Conservation (phyloP, 2,888 invertebrate species). For the Orthonevra nobilis region DNA sequence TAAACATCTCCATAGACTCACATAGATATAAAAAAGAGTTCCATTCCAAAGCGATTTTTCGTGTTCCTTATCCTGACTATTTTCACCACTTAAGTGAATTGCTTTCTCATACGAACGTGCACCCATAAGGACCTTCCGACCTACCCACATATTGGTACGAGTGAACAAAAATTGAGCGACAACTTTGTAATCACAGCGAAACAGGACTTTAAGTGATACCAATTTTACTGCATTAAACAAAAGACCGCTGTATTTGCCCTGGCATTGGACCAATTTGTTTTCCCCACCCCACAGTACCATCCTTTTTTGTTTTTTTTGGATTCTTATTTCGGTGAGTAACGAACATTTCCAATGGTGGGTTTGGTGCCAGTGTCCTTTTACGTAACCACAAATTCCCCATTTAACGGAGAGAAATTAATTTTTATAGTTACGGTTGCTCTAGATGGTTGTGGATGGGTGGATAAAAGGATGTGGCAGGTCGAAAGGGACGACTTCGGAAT, state of each 20-base stretch:
- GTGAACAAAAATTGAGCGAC: conserved; percentile 64
- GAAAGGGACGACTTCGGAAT: conserved; percentile 24
- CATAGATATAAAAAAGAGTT: not conserved
- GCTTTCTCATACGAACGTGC: conserved; percentile 39
- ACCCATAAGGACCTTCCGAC: not conserved
- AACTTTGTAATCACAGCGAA: conserved; percentile 69
- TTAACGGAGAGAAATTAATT: conserved; percentile 70
- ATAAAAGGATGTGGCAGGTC: conserved; percentile 45
- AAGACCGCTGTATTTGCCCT: conserved; percentile 52
- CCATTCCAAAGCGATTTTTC: conserved; percentile 49
- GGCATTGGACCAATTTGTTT: conserved; percentile 64
- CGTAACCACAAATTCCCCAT: conserved; percentile 66
- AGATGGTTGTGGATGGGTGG: not conserved
- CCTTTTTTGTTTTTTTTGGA: conserved; percentile 23
- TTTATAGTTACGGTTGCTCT: conserved; percentile 66
- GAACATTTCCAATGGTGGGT: conserved; percentile 35
- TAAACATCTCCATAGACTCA: conserved; percentile 16
- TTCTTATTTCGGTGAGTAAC: conserved; percentile 43
- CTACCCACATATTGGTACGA: too few relatives aligned
- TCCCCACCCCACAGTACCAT: not conserved
- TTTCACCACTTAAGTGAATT: conserved; percentile 68
- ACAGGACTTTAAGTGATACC: conserved; percentile 68
- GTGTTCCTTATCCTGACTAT: conserved; percentile 62
- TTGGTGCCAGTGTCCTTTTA: conserved; percentile 65
- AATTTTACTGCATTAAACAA: conserved; percentile 66